A percentile compares a stretch with the other conserved stretches of the same genome.
Conservation (phyloP, 2,113 vertebrate genomes). For the Picathartes gymnocephalus region DNA sequence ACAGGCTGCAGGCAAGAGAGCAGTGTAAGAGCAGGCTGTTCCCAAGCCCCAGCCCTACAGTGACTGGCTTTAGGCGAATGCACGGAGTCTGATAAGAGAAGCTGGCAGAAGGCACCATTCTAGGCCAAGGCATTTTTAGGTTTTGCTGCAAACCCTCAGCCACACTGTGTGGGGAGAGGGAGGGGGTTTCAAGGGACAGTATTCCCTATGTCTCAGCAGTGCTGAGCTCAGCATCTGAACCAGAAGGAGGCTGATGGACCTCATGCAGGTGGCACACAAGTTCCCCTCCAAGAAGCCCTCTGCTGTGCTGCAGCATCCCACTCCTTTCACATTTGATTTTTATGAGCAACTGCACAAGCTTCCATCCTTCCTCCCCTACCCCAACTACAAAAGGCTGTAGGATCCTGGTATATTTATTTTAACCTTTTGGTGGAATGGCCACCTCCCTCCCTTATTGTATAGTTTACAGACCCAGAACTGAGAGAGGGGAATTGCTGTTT, state of each 20-base stretch:
- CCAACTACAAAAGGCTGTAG: not conserved
- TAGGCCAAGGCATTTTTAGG: not conserved
- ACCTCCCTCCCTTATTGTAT: not conserved
- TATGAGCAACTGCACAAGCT: not conserved
- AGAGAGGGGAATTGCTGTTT: not conserved
- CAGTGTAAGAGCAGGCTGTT: not conserved
- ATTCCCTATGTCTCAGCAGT: not conserved
- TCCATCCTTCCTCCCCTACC: not conserved
- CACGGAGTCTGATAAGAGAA: not conserved
- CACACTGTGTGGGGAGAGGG: not conserved
- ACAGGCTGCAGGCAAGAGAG: slow-evolving; percentile 34
- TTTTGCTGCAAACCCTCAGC: not conserved
- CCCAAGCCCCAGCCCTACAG: not conserved
- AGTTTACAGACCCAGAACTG: not conserved
- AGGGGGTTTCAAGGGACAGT: not conserved
- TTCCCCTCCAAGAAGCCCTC: not conserved
- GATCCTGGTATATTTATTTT: not conserved
- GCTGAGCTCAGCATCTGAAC: not conserved
- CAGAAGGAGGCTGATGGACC: not conserved
- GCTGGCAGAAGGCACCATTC: not conserved
- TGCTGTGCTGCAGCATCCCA: not conserved
- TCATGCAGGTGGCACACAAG: not conserved
- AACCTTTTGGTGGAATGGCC: not conserved
- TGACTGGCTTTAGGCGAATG: not conserved
- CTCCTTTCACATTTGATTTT: not conserved